Conservation (phyloP, 2,113 vertebrate species). For the Grantiella picta region DNA sequence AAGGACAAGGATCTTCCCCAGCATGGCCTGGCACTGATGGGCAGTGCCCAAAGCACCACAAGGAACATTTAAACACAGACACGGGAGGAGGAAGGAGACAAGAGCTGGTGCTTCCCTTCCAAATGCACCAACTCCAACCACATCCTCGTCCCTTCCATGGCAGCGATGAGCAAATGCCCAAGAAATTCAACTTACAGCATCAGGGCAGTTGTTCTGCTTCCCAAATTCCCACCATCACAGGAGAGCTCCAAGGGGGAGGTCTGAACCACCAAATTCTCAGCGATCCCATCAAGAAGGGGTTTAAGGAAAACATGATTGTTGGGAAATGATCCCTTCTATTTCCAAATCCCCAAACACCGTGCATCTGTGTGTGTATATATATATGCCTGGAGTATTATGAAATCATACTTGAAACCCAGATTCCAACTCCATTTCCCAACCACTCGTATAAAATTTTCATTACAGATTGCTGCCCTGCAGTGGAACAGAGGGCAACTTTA, state of each 20-base stretch:
- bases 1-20: background rate
- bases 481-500: conserved; percentile 40
- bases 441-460: conserved; percentile 9
- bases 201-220: background rate
- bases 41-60: background rate
- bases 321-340: background rate
- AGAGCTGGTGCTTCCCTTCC: accelerated
- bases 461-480: conserved; percentile 16
- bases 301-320: background rate
- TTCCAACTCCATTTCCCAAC: background rate
- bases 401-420: background rate
- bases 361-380: accelerated
- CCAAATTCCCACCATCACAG: background rate
- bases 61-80: no score
- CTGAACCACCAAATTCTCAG: background rate
- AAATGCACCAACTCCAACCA: background rate
- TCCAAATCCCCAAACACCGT: background rate
- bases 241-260: background rate
- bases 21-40: background rate
- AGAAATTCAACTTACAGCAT: background rate
- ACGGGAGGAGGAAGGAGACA: background rate
- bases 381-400: background rate
- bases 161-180: accelerated
- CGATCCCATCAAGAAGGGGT: accelerated
- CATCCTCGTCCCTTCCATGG: background rate